A percentile compares a stretch with the other conserved stretches of the same genome.
These are phyloP conservation scores for Buphagus erythrorhynchus DNA, from an alignment of 2,797 vertebrate genomes.

Conservation along the genomic window DNA sequence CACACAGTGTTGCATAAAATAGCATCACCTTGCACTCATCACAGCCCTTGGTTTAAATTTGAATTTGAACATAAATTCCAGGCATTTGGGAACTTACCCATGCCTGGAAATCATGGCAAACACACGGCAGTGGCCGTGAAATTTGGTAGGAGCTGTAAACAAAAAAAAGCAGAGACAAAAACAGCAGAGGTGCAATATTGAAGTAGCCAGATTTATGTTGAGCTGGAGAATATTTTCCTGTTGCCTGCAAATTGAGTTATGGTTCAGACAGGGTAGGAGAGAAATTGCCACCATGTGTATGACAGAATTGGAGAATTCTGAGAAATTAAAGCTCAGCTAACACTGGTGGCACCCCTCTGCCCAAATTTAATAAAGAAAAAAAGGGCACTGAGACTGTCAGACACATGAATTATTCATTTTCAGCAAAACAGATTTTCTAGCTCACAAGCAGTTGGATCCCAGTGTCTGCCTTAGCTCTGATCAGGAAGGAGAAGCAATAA, in stretches of 20 bases:
- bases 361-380: not conserved
- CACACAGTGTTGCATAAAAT: accelerated
- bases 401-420: not conserved
- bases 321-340: not conserved
- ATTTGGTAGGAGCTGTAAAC: not conserved
- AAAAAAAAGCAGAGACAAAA: not conserved
- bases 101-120: not conserved
- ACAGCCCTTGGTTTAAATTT: not conserved
- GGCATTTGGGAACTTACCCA: not conserved
- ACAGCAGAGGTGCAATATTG: not conserved
- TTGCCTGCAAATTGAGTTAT: not conserved
- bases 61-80: not conserved
- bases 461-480: not conserved
- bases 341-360: not conserved
- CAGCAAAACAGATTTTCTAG: not conserved
- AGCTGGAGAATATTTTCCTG: not conserved
- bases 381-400: not conserved
- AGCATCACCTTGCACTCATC: not conserved
- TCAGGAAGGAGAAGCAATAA: not conserved
- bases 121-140: not conserved
- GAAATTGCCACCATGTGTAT: accelerated
- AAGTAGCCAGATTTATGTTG: not conserved
- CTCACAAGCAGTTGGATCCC: not conserved
- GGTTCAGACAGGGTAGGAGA: not conserved
- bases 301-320: not conserved